Evolutionary conservation across 1,140 invertebrate genomes (phyloP), one percentile per base, ranked within the genome.

Genomic region (Drosophila ambigua): DNA sequence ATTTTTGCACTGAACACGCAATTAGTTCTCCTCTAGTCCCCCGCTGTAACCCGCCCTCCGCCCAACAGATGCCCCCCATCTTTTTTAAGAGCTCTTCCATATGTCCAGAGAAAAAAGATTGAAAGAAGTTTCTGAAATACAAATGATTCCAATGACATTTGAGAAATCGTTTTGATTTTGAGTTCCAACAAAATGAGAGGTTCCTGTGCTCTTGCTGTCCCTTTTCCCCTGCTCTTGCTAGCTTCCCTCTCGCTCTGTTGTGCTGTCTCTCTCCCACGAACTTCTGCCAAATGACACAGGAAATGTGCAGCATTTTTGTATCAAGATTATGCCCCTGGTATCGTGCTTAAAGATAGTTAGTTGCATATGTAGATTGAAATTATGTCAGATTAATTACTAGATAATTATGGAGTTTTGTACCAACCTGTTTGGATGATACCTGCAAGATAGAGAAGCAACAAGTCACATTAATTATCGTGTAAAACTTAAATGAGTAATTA

Each of bases 1-100:
- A 85, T 82, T 85, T 66, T 82, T 66, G 83, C 78, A 76, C 74
- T 87, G 82, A 85, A 81, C 82, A 87, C 82, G 82, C 82, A 87
- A 85, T 85, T 85, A 85, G 82, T 85, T 87, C 63, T 71, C 62
- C 69, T 68, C 74, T 52, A 73, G 60, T 52, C 43, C 52, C 54
- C 16, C 16, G 16, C 16, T 16, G 16, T 16, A 16, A 16, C 16
- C 16, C 16, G 0, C 26, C 39, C 23, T 63, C 51, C 35, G 11
- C 28, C 48, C 39, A 20, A 20, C 1, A 20, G 20, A 20, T 0
- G n/a, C 5, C 6, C 35, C 5, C 23, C 60, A n/a, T 58, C 66
- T 53, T 35, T 31, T 54, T 28, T 3, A 4, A 26, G 31, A 48
- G 28, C 62, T 63, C 54, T 43, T 67, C 46, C 68, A 39, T 16